phyloP scores from a whole-genome alignment of 2,888 invertebrate genomes.

The Chymomyza fuscimana region DNA sequence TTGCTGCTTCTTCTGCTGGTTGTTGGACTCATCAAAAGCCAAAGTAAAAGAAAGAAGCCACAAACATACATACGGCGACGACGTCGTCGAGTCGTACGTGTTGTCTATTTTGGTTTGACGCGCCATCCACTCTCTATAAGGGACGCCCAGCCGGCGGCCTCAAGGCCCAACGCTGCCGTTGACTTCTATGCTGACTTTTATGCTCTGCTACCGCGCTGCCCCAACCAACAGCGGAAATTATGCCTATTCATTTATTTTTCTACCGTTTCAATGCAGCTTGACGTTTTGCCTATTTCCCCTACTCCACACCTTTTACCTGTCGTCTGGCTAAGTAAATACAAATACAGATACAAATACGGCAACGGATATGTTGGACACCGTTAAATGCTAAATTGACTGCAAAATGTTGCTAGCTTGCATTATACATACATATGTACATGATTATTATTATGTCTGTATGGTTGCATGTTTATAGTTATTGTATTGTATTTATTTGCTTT shows the following conservation, averaged over 20 bases:
- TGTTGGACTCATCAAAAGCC: neutral
- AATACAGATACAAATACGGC: neutral
- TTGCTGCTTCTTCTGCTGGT: neutral
- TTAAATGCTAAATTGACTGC: constrained; percentile 65
- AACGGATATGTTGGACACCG: constrained; percentile 39
- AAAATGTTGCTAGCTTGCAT: constrained; percentile 48
- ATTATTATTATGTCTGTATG: neutral
- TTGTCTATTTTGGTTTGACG: constrained; percentile 15
- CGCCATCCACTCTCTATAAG: neutral
- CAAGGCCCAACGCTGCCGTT: neutral
- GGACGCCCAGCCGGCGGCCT: neutral
- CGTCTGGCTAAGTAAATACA: neutral
- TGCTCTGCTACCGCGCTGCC: neutral
- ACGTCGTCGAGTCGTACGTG: constrained; percentile 34
- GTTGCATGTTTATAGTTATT: constrained; percentile 7
- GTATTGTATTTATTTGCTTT: constrained; percentile 39
- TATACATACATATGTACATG: constrained; percentile 11
- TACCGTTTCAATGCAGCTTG: constrained; percentile 42
- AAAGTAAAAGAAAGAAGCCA: constrained; percentile 53
- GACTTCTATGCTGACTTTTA: constrained; percentile 1
- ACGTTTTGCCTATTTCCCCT: constrained; percentile 36
- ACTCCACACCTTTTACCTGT: constrained; percentile 18
- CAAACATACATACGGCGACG: constrained; percentile 46
- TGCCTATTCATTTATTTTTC: constrained; percentile 47
- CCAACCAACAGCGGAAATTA: constrained; percentile 52